Evolutionary conservation across 2,797 vertebrate species (phyloP).

Genomic region (Lepus townsendii): DNA sequence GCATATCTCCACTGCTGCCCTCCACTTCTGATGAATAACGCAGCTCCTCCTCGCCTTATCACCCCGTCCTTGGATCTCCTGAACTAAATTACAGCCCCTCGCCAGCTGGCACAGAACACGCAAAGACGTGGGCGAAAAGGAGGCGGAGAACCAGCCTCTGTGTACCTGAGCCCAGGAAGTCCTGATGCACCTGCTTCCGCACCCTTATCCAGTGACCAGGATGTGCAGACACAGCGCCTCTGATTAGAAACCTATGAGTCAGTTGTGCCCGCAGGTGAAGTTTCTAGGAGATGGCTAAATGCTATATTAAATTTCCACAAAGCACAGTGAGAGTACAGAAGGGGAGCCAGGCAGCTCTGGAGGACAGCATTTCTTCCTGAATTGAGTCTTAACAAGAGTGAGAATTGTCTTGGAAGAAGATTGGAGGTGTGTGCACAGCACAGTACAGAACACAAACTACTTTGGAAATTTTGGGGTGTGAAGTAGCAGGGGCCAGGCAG

Average conservation of each 20-base stretch:
- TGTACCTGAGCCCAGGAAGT: background rate
- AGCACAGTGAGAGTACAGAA: fast-evolving
- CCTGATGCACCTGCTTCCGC: background rate
- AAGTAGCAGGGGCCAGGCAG: too few species aligned
- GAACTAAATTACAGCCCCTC: background rate
- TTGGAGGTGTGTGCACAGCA: too few species aligned
- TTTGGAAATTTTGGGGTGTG: too few species aligned
- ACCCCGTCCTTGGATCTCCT: background rate
- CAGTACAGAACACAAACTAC: too few species aligned
- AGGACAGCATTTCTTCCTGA: too few species aligned
- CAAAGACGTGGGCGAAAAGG: background rate
- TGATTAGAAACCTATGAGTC: background rate
- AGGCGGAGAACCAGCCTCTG: too few species aligned
- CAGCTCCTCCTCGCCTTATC: background rate
- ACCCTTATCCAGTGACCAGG: background rate
- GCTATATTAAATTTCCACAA: background rate
- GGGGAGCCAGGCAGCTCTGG: too few species aligned
- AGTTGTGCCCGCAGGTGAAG: too few species aligned
- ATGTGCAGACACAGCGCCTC: background rate
- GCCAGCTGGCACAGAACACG: background rate
- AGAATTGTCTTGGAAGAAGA: too few species aligned
- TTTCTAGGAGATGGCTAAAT: background rate
- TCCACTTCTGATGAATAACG: too few species aligned
- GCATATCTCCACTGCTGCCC: background rate
- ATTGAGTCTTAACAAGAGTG: too few species aligned